These are phyloP conservation scores for Corythornis cristatus DNA, from an alignment of 2,113 vertebrate genomes.

Conservation along the genomic window DNA sequence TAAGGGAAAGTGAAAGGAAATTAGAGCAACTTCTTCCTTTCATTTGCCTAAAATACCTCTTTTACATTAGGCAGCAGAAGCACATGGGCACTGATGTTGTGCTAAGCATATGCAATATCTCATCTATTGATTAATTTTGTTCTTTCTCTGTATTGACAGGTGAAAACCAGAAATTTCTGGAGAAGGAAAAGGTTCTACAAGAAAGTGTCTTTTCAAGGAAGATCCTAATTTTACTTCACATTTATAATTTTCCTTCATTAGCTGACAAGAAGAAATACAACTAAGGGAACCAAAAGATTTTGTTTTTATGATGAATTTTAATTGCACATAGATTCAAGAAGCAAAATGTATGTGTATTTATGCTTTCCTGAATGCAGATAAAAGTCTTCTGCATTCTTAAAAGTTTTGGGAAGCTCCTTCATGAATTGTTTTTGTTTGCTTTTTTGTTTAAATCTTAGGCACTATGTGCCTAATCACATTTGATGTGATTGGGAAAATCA, in stretches of 20 bases:
- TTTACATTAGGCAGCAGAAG: neutral
- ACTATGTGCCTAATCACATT: neutral
- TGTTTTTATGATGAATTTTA: neutral
- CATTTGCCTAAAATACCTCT: neutral
- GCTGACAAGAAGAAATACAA: neutral
- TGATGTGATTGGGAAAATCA: neutral
- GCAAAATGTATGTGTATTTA: neutral
- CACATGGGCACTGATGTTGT: neutral
- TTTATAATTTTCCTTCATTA: neutral
- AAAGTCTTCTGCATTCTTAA: neutral
- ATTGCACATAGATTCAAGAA: neutral
- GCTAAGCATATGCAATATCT: neutral
- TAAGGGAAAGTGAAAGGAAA: neutral
- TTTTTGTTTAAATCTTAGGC: neutral
- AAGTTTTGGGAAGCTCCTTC: neutral
- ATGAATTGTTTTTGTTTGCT: neutral
- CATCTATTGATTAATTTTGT: neutral
- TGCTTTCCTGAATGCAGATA: neutral
- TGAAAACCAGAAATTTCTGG: neutral
- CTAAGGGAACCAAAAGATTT: neutral
- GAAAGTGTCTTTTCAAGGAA: neutral
- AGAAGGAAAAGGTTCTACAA: neutral
- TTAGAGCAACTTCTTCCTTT: neutral
- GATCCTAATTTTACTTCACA: neutral
- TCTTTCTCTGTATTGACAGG: neutral